Conservation (phyloP, 2,113 vertebrate species). For the Neomonachus schauinslandi region DNA sequence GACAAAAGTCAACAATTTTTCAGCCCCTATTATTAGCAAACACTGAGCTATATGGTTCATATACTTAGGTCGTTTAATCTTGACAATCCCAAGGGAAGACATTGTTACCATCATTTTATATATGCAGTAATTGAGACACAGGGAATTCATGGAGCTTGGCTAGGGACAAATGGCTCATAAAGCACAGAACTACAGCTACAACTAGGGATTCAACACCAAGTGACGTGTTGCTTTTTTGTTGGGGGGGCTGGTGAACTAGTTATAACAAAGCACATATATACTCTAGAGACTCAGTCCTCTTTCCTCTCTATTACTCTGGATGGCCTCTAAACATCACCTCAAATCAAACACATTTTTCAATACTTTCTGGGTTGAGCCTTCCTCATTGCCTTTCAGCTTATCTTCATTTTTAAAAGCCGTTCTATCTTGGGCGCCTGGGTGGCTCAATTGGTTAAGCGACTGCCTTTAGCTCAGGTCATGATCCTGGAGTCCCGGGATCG, state of each 20-base stretch:
- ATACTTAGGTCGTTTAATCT: neutral
- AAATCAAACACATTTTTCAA: neutral
- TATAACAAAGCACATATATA: neutral
- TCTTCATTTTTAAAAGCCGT: neutral
- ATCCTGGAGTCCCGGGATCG: too few species aligned
- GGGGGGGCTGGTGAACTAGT: neutral
- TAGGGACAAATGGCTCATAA: neutral
- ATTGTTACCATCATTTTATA: neutral
- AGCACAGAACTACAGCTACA: neutral
- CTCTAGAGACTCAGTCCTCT: neutral
- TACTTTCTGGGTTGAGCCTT: neutral
- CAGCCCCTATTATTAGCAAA: neutral
- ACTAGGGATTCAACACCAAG: neutral
- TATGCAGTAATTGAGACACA: neutral
- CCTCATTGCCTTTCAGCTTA: neutral
- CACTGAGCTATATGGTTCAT: neutral
- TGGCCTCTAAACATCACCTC: neutral
- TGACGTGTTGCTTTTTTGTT: neutral
- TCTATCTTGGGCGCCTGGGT: neutral
- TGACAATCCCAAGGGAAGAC: neutral
- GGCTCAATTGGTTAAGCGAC: too few species aligned
- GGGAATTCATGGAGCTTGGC: neutral
- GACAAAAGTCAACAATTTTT: neutral
- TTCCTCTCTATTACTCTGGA: neutral
- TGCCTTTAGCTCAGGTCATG: too few species aligned